Conservation (phyloP, 2,113 vertebrate genomes). For the Labeo catla region DNA sequence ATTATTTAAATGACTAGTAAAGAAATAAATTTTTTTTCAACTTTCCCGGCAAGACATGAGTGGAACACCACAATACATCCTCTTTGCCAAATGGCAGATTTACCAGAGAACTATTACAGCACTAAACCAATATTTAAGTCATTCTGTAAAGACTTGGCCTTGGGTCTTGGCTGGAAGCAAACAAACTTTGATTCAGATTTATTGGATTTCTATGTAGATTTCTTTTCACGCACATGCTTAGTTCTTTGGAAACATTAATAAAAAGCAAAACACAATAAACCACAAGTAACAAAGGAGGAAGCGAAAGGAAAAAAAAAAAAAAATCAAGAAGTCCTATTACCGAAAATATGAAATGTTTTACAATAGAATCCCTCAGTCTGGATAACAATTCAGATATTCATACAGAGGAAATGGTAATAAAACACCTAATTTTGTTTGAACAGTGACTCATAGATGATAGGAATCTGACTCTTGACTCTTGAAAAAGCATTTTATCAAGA, state of each 20-base stretch:
- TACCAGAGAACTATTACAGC: not conserved
- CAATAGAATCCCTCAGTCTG: not conserved
- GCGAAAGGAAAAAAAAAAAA: not conserved
- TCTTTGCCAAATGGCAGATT: not conserved
- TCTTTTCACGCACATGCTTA: conserved; percentile 19
- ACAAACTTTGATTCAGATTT: conserved; percentile 32
- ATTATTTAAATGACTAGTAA: not conserved
- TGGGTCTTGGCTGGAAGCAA: not conserved
- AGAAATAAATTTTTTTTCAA: not conserved
- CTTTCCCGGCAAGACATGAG: not conserved
- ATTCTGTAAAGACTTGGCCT: not conserved
- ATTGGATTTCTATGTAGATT: conserved; percentile 24
- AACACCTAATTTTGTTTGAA: not conserved
- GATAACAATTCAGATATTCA: not conserved
- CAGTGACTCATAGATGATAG: not conserved
- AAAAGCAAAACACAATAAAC: conserved; percentile 51
- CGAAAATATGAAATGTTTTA: not conserved
- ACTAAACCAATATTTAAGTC: not conserved
- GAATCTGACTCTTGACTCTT: not conserved
- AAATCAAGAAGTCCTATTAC: not conserved
- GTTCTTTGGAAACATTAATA: conserved; percentile 46
- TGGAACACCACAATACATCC: not conserved
- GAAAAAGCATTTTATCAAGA: not conserved
- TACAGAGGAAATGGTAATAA: conserved; percentile 6
- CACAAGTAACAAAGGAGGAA: conserved; percentile 26